Evolutionary conservation across 2,888 invertebrate genomes (phyloP), one percentile per base, ranked within the genome.

Genomic region (Clunio marinus): DNA sequence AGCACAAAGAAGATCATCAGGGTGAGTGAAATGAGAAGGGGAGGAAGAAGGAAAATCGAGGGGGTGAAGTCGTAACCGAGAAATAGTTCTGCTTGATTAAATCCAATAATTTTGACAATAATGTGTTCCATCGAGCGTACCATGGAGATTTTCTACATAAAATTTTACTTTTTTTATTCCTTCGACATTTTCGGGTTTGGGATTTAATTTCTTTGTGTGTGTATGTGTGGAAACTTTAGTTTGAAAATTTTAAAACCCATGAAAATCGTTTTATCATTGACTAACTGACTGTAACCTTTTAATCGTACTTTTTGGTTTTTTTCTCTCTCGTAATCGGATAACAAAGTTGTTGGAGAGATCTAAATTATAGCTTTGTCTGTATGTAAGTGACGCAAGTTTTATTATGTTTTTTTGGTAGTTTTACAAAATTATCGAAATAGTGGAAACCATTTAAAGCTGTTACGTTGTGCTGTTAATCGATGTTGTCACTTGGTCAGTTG

Each of bases 71-170:
- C n/a, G n/a, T 17, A 51, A 51, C 51, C 51, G 22, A 51, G 51
- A 17, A 51, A 17, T 51, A 51, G 51, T 51, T 51, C 2, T 51
- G 51, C 51, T 51, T 51, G 51, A 51, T 51, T 51, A 51, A 51
- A 51, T 51, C 51, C 51, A 51, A 51, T 51, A 51, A 51, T 51
- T 51, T 20, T 51, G 51, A 51, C 51, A 51, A 41, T 51, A 51
- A 51, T 51, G 51, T 17, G 22, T 51, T 51, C 51, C 22, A 51
- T 51, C 1, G 51, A 51, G 51, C 51, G 22, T 51, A 22, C 2
- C 51, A 51, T 51, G 51, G 51, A 17, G 51, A 17, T 17, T 51
- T 51, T 22, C 51, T 15, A 41, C 15, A 15, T n/a, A 41, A 41
- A 41, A 41, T 10, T 13, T 15, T n/a, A n/a, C n/a, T n/a, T n/a